A percentile compares a stretch with the other conserved stretches of the same genome.
Conservation (phyloP, 2,797 vertebrate genomes). For the Phyllotis vaccarum region DNA sequence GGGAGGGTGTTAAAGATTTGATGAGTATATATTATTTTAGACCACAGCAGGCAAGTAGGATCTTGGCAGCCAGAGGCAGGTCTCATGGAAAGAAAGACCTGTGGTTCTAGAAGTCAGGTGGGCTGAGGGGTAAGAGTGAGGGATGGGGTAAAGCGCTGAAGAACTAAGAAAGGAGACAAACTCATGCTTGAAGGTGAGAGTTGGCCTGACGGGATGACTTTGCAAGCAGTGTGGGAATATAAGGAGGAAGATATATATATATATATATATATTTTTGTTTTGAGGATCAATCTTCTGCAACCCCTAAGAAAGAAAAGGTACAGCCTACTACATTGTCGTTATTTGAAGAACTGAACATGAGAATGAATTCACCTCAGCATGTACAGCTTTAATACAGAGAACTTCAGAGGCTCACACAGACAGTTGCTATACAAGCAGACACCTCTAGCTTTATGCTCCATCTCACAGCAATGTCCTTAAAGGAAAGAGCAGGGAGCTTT, state of each 20-base stretch:
- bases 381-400: neutral
- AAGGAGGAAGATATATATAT: no score
- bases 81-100: neutral
- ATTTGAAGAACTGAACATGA: neutral
- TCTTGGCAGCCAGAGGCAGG: conserved; percentile 20
- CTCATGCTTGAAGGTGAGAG: neutral
- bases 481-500: neutral
- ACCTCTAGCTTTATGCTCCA: neutral
- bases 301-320: conserved; percentile 10
- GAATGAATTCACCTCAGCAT: neutral
- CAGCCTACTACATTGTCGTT: neutral
- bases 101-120: neutral
- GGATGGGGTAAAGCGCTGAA: neutral
- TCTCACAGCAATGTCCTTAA: neutral
- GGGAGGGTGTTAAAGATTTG: neutral
- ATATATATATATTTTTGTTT: no score
- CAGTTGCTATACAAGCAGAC: neutral
- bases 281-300: neutral
- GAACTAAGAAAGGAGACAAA: neutral
- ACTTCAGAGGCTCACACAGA: neutral
- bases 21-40: conserved; percentile 37
- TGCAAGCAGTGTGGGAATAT: neutral
- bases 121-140: neutral
- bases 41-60: neutral
- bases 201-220: neutral